A percentile compares a stretch with the other conserved stretches of the same genome.
Evolutionary conservation across 2,113 vertebrate genomes (phyloP).

Genomic region (Alethe castanea): DNA sequence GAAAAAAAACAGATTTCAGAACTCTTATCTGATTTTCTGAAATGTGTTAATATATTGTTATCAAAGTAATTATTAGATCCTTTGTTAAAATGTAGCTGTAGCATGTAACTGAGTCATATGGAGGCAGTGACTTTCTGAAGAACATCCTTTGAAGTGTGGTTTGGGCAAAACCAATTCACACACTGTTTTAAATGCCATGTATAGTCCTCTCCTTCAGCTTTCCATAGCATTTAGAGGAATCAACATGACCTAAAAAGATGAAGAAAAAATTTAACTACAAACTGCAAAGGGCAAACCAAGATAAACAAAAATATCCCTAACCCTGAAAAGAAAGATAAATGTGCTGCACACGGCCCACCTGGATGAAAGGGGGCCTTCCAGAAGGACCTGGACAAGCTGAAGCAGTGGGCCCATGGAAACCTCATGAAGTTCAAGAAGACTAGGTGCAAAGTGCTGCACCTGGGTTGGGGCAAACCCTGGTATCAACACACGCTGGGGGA

Average conservation of each 20-base stretch:
- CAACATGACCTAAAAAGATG: background rate
- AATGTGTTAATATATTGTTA: accelerated
- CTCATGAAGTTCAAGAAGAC: background rate
- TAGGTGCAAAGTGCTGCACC: background rate
- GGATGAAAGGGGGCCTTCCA: background rate
- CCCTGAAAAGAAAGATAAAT: background rate
- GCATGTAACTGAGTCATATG: background rate
- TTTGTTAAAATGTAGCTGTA: background rate
- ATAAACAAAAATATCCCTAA: background rate
- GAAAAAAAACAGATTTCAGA: accelerated
- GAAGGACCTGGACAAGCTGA: background rate
- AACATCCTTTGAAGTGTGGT: background rate
- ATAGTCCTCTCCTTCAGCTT: background rate
- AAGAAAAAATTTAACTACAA: background rate
- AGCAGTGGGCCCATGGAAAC: background rate
- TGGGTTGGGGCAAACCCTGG: background rate
- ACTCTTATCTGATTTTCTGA: background rate
- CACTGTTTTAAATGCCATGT: background rate
- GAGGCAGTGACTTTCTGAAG: background rate
- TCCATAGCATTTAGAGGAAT: background rate
- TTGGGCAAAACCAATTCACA: background rate
- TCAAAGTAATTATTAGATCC: background rate
- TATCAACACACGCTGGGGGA: background rate
- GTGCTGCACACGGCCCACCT: background rate
- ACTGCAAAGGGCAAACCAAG: background rate